A percentile compares a stretch with the other conserved stretches of the same genome.
These are phyloP conservation scores for Coccyzus lansbergi DNA, from an alignment of 2,797 vertebrate genomes.

Conservation along the genomic window DNA sequence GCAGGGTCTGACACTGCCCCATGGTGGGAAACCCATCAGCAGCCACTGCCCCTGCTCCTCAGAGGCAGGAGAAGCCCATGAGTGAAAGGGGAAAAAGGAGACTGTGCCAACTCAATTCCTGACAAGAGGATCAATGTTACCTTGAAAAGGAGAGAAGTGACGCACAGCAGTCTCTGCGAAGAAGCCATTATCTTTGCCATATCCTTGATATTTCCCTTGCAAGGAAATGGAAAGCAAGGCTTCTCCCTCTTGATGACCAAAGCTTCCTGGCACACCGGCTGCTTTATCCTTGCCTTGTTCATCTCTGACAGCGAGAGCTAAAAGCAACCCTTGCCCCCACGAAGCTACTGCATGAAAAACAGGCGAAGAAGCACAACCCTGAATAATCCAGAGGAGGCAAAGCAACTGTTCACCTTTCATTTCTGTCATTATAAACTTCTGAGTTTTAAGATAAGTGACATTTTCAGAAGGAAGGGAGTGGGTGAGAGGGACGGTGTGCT, in stretches of 20 bases:
- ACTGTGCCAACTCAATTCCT: neutral
- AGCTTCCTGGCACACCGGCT: neutral
- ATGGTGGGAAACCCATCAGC: neutral
- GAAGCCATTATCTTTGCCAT: neutral
- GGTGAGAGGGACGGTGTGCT: slow-evolving; percentile 17
- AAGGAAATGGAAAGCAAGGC: neutral
- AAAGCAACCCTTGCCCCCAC: slow-evolving; percentile 1
- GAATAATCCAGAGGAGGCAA: slow-evolving; percentile 52
- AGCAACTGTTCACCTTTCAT: slow-evolving; percentile 53
- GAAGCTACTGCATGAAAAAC: neutral
- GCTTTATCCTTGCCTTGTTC: neutral
- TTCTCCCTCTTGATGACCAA: neutral
- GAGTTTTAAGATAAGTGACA: slow-evolving; percentile 35
- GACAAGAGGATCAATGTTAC: neutral
- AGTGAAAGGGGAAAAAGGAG: neutral
- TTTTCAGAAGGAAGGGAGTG: slow-evolving; percentile 54
- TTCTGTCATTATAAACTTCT: slow-evolving; percentile 19
- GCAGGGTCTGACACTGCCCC: neutral
- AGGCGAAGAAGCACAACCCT: neutral
- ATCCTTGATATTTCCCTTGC: neutral
- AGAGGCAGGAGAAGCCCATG: neutral
- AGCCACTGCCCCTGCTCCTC: neutral
- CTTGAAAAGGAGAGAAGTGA: neutral
- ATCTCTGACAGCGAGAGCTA: slow-evolving; percentile 8
- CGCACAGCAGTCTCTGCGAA: neutral